Evolutionary conservation across 2,888 invertebrate genomes (phyloP), one percentile per base, ranked within the genome.

Genomic region (Scaptomyza cyrtandrae): DNA sequence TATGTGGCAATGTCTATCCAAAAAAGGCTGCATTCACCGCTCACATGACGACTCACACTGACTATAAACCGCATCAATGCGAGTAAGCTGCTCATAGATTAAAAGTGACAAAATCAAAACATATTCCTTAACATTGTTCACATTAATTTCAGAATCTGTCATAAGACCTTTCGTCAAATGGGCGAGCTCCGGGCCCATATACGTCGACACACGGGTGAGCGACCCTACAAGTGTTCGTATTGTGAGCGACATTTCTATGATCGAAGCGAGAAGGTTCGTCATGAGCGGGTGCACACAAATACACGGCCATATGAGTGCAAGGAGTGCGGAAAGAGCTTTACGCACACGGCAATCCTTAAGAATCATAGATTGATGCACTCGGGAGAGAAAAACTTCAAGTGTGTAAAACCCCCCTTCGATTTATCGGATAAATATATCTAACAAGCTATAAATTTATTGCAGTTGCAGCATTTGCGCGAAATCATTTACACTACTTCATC

Each of bases 141-240:
- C 19, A 35, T 24, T 14, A 14, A 9, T 59, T 67, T 6, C 24
- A 91, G 91, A 80, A 78, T 91, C 31, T 91, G 91, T 37, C 60
- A 55, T 3, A 91, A 91, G 56, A 73, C 86, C 0, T 91, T 91
- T 60, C 90, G 90, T 1, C 91, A 91, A 75, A 88, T 89, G 74
- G 90, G 86, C 9, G 90, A 91, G 33, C 72, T 92, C 3, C 90
- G 90, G n/a, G 90, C 90, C 6, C 92, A 92, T 44, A 92, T 92
- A 60, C 86, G 92, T n/a, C 87, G 91, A 0, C 92, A 92, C 59
- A 90, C 91, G 0, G 92, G 92, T 0, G 91, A 91, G 68, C 90
- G 91, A 13, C 91, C 91, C 3, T 91, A 90, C 52, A 88, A 88
- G 58, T 91, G 91, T 31, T 57, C 77, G 19, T 88, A 87, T 49